A percentile compares a stretch with the other conserved stretches of the same genome.
Conservation (phyloP, 2,797 vertebrate species). For the Octomys mimax region DNA sequence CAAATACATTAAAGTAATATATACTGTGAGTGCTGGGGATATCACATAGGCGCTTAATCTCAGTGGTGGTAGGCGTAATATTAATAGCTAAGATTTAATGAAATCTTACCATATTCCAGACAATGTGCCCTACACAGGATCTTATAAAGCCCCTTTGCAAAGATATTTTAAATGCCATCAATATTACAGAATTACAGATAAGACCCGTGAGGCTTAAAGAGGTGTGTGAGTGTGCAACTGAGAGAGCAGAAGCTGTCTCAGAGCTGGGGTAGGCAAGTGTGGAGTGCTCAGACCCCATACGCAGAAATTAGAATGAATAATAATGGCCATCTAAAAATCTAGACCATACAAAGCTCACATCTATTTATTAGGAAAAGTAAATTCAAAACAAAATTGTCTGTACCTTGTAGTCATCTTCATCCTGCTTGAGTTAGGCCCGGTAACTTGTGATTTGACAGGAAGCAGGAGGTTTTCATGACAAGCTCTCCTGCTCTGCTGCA, state of each 20-base stretch:
- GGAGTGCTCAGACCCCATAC: neutral
- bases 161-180: constrained; percentile 31
- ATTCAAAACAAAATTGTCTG: neutral
- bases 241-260: constrained; percentile 24
- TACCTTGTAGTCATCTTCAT: neutral
- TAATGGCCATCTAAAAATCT: neutral
- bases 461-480: neutral
- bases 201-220: constrained; percentile 12
- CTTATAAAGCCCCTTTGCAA: constrained; percentile 38
- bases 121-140: constrained; percentile 35
- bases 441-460: neutral
- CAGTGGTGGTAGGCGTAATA: neutral
- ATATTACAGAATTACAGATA: constrained; percentile 29
- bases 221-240: neutral
- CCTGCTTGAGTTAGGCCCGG: constrained; percentile 27
- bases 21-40: neutral
- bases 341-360: neutral
- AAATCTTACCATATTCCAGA: constrained; percentile 39
- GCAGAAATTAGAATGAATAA: neutral
- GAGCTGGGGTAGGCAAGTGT: neutral
- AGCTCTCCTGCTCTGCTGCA: neutral
- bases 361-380: neutral
- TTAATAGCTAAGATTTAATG: constrained; percentile 58
- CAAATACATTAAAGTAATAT: neutral
- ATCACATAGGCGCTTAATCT: neutral